Base-by-base conservation (phyloP, 2,888 invertebrate species). In the Itoplectis maculator region DNA sequence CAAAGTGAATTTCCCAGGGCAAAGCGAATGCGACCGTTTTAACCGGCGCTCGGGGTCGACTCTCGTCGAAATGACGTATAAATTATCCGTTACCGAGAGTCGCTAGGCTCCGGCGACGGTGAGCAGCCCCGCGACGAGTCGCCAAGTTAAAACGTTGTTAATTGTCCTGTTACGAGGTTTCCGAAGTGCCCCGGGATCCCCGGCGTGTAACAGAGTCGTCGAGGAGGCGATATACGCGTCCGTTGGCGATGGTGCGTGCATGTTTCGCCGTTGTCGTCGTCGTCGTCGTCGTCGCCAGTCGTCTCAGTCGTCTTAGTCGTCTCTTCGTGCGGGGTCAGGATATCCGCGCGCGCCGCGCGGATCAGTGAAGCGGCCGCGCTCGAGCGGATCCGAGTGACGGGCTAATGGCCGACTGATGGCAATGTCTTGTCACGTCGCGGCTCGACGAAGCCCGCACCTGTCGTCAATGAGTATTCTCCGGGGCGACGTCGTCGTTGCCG, bases 361-460 rank as follows among this genome's bases (percentile, higher is more conserved):
- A 84, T 83, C 72, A 78, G 68, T 68, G 70, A 70, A n/a, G 59
- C 79, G 80, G 65, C 83, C 82, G 74, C 73, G 77, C 81, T 81
- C 79, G 74, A 84, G 81, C 82, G 85, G 79, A 86, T 86, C 73
- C 81, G 85, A 83, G 83, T 84, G 85, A 85, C 84, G 87, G 88
- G 87, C 86, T 92, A 92, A 92, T 92, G 91, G 91, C 85, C 89
- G 88, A 87, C 90, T 92, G 92, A 92, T 92, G 92, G 92, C 90
- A 87, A 92, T 92, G 90, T 90, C 92, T 92, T 92, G 92, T 92
- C 89, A 87, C 90, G 91, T 92, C 88, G 89, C 90, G 90, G 90
- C 89, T 90, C 90, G 90, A 82, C 88, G 89, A 89, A 90, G 88
- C 88, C 78, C 78, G 82, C 92, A 92, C 92, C 92, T 92, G 92